These are phyloP conservation scores for Drosophila vallismaia DNA, from an alignment of 2,888 invertebrate genomes.

Conservation along the genomic window DNA sequence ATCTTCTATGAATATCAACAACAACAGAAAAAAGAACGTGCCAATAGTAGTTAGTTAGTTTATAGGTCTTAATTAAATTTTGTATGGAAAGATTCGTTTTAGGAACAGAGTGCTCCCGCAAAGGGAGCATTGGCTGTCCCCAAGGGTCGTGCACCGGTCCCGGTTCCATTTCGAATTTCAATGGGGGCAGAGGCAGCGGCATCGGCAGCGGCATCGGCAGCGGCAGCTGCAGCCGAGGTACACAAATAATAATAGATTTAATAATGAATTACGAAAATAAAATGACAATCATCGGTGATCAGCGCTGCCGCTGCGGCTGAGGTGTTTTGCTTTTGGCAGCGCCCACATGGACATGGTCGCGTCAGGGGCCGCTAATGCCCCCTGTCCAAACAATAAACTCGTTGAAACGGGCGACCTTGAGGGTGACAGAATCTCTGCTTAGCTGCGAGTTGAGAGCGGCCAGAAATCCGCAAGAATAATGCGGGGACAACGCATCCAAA, in stretches of 20 bases:
- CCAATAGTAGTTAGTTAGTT: no score
- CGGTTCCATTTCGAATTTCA: constrained; percentile 24
- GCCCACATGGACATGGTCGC: constrained; percentile 57
- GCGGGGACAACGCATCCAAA: constrained; percentile 23
- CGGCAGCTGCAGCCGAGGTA: constrained; percentile 2
- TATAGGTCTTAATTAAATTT: background rate
- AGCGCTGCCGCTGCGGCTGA: constrained; percentile 32
- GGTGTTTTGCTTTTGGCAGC: constrained; percentile 56
- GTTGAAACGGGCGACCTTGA: constrained; percentile 69
- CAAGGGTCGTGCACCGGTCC: constrained; percentile 5
- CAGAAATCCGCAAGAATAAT: constrained; percentile 23
- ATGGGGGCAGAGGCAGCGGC: constrained; percentile 27
- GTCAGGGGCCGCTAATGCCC: constrained; percentile 54
- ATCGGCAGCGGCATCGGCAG: constrained; percentile 21
- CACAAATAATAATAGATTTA: constrained; percentile 60
- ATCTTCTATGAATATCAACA: no score
- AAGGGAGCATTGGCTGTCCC: constrained; percentile 1
- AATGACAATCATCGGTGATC: constrained; percentile 64
- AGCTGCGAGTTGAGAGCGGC: constrained; percentile 21
- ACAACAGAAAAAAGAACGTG: no score
- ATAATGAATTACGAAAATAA: constrained; percentile 76
- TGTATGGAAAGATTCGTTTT: background rate
- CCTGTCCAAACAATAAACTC: constrained; percentile 75
- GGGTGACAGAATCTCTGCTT: constrained; percentile 54
- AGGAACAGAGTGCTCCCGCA: background rate